Evolutionary conservation across 2,888 invertebrate genomes (phyloP).

Genomic region (Rhynchonema sp.): DNA sequence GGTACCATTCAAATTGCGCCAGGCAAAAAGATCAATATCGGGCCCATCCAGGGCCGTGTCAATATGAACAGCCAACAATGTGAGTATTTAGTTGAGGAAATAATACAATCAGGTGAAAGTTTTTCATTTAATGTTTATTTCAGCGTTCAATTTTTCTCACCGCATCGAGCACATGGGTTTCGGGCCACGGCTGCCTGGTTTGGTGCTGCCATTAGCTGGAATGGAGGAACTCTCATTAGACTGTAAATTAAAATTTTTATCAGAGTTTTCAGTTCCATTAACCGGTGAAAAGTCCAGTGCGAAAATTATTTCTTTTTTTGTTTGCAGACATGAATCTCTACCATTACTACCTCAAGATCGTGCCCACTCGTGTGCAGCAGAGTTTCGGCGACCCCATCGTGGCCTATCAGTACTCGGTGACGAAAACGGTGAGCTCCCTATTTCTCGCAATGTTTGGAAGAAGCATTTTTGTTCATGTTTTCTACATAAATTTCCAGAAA

Average conservation of each 20-base stretch:
- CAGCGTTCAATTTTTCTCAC: slow-evolving; percentile 62
- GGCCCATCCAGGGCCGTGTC: neutral
- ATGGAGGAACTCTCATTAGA: slow-evolving; percentile 59
- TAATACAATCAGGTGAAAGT: neutral
- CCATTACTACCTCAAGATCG: slow-evolving; percentile 86
- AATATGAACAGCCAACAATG: neutral
- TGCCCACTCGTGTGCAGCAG: slow-evolving; percentile 63
- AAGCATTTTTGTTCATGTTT: no score
- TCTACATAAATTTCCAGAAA: slow-evolving; percentile 34
- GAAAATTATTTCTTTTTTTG: no score
- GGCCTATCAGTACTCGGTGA: slow-evolving; percentile 78
- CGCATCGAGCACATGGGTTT: slow-evolving; percentile 83
- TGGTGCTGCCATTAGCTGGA: slow-evolving; percentile 83
- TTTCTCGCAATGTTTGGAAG: slow-evolving; percentile 8
- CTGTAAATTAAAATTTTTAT: slow-evolving; percentile 33
- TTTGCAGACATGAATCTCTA: slow-evolving; percentile 51
- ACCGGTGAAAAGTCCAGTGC: neutral
- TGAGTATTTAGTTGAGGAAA: neutral
- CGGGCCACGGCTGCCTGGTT: slow-evolving; percentile 54
- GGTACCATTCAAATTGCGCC: slow-evolving; percentile 49
- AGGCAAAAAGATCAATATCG: slow-evolving; percentile 20
- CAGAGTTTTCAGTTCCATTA: neutral
- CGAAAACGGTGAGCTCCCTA: slow-evolving; percentile 44
- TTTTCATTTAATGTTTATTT: neutral
- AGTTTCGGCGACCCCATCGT: slow-evolving; percentile 20